phyloP scores from a whole-genome alignment of 2,888 invertebrate genomes.

The Automeris io region DNA sequence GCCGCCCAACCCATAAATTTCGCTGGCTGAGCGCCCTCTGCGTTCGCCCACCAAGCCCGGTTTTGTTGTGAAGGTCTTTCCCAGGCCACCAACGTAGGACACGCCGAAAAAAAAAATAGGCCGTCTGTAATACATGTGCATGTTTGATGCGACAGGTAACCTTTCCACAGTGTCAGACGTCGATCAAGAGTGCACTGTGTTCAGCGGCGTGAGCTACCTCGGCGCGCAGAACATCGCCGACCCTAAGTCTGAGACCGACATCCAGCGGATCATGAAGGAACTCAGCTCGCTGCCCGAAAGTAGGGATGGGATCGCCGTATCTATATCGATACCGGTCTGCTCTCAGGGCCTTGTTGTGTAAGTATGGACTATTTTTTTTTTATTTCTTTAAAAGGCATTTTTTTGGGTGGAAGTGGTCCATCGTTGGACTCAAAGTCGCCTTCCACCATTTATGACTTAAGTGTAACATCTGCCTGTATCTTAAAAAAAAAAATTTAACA shows the following conservation, averaged over 20 bases:
- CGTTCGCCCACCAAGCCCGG: no score
- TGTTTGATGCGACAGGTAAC: not conserved
- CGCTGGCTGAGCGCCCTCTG: no score
- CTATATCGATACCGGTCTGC: conserved; percentile 93
- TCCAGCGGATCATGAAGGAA: conserved; percentile 94
- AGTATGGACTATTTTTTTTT: conserved; percentile 43
- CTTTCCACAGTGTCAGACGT: conserved; percentile 82
- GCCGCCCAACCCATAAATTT: no score
- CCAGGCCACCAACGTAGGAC: no score
- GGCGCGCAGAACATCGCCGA: conserved; percentile 94
- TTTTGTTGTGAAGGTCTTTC: no score
- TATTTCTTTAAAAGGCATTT: not conserved
- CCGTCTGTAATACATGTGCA: not conserved
- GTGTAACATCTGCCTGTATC: no score
- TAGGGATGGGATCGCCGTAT: conserved; percentile 89
- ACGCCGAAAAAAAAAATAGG: no score
- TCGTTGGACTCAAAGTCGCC: not conserved
- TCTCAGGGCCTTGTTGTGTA: conserved; percentile 96
- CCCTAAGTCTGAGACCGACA: conserved; percentile 94
- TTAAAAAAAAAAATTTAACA: no score
- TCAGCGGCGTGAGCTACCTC: conserved; percentile 94
- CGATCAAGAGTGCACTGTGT: conserved; percentile 93
- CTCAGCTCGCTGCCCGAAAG: conserved; percentile 87
- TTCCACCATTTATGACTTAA: no score
- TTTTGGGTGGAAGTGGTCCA: not conserved